Evolutionary conservation across 2,797 vertebrate genomes (phyloP), one percentile per base, ranked within the genome.

Genomic region (Chromobotia macracanthus): DNA sequence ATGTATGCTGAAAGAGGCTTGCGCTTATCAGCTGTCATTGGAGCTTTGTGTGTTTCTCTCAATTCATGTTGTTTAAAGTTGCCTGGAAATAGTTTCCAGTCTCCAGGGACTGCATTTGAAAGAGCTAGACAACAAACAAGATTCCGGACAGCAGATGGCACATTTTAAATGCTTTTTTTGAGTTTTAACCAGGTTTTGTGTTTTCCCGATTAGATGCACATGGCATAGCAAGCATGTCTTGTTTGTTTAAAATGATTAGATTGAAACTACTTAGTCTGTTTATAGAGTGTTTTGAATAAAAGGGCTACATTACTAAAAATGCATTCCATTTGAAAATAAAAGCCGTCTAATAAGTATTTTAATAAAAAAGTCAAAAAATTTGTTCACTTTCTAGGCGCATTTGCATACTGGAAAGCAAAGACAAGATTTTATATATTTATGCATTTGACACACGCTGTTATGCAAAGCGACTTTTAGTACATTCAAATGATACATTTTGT

Each of bases 1-100:
- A 58, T 87, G 84, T 88, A 79, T 79, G 56, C 86, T 81, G 80
- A 85, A 83, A 70, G 84, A 80, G 76, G 77, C 79, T 55, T 81
- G 77, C 80, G 86, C 84, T 88, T 82, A 84, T 87, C 81, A 73
- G 48, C 82, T 82, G 86, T 86, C 87, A 84, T 56, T 81, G 82
- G 85, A 88, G 80, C 44, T 83, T 86, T 84, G 65, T 63, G 19
- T 44, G 46, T 76, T 82, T 35, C 84, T 76, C 76, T 73, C 71
- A 56, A 79, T 79, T 84, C 48, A 78, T 83, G 77, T 65, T 77
- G 82, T 83, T 79, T 67, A 82, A 86, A 44, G 85, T 81, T 86
- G 65, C 70, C 77, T 80, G 77, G 51, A 88, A 88, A 86, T 78
- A 83, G 69, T 90, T 89, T 72, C 81, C 66, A 53, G 72, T 63